Conservation (phyloP, 2,797 vertebrate species). For the Sphaeramia orbicularis region DNA sequence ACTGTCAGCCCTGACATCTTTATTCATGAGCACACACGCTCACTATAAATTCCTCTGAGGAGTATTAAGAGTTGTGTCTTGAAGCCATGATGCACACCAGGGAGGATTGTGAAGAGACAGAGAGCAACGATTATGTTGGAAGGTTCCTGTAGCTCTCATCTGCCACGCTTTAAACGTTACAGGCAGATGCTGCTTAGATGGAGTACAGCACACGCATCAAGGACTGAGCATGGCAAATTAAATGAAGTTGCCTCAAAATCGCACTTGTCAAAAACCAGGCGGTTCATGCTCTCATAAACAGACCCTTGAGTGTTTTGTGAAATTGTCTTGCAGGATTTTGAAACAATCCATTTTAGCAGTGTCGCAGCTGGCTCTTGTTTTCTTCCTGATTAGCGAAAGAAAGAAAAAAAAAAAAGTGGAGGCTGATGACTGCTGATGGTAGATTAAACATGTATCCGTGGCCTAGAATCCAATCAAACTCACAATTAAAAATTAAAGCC, state of each 20-base stretch:
- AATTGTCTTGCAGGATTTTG: constrained; percentile 68
- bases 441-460: constrained; percentile 77
- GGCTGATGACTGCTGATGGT: constrained; percentile 62
- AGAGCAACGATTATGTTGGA: constrained; percentile 49
- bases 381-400: constrained; percentile 55
- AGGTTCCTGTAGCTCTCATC: constrained; percentile 46
- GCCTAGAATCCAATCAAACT: constrained; percentile 77
- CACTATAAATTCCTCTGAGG: constrained; percentile 74
- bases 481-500: constrained; percentile 75
- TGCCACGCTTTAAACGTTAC: constrained; percentile 48
- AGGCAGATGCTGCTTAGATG: constrained; percentile 31
- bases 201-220: not conserved
- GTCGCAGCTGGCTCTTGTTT: constrained; percentile 65
- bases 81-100: constrained; percentile 64
- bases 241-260: constrained; percentile 54
- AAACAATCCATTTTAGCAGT: constrained; percentile 54
- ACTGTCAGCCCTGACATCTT: constrained; percentile 79
- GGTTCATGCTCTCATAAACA: constrained; percentile 26
- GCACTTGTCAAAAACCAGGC: constrained; percentile 37
- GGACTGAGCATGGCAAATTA: constrained; percentile 27
- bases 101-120: constrained; percentile 65
- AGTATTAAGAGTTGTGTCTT: constrained; percentile 79
- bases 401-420: constrained; percentile 10
- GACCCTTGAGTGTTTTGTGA: constrained; percentile 49
- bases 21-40: constrained; percentile 82